Percentiles rank a stretch among this genome's conserved stretches.
Evolutionary conservation across 2,888 invertebrate species (phyloP).

Genomic region (Lepidocyrtoides sp.): DNA sequence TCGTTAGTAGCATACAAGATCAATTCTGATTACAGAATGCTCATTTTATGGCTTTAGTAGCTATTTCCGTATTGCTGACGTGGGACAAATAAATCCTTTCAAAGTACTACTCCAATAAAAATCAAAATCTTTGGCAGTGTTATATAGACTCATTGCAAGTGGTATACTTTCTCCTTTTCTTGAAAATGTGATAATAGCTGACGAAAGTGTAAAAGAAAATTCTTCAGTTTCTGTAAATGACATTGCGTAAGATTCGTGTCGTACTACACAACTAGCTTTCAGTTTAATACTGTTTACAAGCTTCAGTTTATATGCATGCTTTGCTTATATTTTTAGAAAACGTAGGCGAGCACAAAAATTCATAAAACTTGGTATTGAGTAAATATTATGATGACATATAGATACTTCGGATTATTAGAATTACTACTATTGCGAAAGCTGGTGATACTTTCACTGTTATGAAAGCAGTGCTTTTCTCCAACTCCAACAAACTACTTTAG

Average conservation of each 20-base stretch:
- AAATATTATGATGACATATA: not conserved
- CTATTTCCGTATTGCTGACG: not conserved
- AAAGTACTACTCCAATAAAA: not conserved
- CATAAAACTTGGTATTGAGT: not conserved
- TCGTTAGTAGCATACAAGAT: not conserved
- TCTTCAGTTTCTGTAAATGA: no score
- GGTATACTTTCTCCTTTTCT: not conserved
- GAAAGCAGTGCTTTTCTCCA: not conserved
- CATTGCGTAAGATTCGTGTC: no score
- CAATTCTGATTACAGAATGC: not conserved
- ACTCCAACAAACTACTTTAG: not conserved
- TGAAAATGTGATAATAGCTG: not conserved
- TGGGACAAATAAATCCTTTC: not conserved
- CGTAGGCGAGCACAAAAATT: not conserved
- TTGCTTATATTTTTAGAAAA: not conserved
- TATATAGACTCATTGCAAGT: not conserved
- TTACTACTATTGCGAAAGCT: not conserved
- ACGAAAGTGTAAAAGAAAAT: no score
- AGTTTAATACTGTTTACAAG: not conserved
- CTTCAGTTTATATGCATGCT: no score
- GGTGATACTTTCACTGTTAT: no score
- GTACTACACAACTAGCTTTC: no score
- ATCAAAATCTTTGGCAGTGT: not conserved
- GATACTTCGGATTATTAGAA: not conserved
- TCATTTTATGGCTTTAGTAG: not conserved